Base-by-base conservation (phyloP, 1,140 invertebrate species). In the Sweltsa coloradensis region DNA sequence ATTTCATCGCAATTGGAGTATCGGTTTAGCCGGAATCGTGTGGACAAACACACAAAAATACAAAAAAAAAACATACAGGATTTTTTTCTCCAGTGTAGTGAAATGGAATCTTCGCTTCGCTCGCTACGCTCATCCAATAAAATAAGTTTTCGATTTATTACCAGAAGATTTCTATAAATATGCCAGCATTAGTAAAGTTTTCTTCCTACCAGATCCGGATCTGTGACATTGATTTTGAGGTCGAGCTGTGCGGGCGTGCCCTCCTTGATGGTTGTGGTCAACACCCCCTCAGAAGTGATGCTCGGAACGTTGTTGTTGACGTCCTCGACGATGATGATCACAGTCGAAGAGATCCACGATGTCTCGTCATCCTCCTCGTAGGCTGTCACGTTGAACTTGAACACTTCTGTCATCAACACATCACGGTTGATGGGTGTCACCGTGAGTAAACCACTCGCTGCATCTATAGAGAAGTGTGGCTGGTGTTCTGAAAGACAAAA, bases 121-220 rank as follows among this genome's bases (percentile, higher is more conserved):
- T n/a, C n/a, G n/a, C n/a, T n/a, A n/a, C n/a, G n/a, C n/a, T n/a
- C n/a, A n/a, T n/a, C n/a, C n/a, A n/a, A n/a, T n/a, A n/a, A n/a
- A n/a, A n/a, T n/a, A n/a, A n/a, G n/a, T n/a, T n/a, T n/a, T n/a
- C n/a, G n/a, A n/a, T n/a, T n/a, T n/a, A n/a, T n/a, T n/a, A 24
- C 16, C 13, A 1, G 24, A n/a, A 23, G 11, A 5, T 29, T 47
- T 39, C 29, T 49, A 42, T 44, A 48, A 18, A 22, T 3, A 58
- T 39, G 3, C 74, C 72, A 19, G 65, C 63, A 57, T 73, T 66
- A 31, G 65, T 66, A 57, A 74, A 74, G 41, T 60, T 63, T 50
- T 67, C 69, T 18, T 57, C 45, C 57, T 72, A 74, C 74, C 58
- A 71, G 61, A 64, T 76, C 74, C 6, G 58, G 62, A 57, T 76